A percentile compares a stretch with the other conserved stretches of the same genome.
Conservation (phyloP, 1,140 invertebrate species). For the Pteromalus puparum region DNA sequence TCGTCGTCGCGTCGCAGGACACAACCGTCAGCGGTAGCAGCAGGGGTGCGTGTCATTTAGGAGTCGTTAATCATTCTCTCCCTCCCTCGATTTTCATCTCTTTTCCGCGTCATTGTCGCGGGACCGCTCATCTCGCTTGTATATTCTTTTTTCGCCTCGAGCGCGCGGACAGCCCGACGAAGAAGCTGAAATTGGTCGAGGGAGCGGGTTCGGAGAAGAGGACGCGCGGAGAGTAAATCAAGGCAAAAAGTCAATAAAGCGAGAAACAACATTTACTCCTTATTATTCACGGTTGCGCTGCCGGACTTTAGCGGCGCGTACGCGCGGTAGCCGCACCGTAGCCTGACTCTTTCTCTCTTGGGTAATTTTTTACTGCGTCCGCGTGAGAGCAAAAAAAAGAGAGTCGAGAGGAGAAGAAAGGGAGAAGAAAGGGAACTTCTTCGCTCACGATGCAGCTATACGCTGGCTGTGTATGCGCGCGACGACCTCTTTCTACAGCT, state of each 20-base stretch:
- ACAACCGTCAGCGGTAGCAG: not conserved
- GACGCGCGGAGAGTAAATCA: constrained; percentile 28
- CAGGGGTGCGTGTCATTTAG: constrained; percentile 39
- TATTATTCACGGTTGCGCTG: constrained; percentile 50
- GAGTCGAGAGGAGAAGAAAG: not conserved
- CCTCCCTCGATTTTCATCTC: constrained; percentile 38
- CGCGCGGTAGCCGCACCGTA: constrained; percentile 29
- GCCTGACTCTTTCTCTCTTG: not conserved
- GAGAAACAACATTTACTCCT: constrained; percentile 51
- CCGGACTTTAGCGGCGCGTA: constrained; percentile 41
- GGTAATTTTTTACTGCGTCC: constrained; percentile 42
- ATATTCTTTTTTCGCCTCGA: not conserved
- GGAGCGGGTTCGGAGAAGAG: constrained; percentile 41
- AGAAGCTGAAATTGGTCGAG: constrained; percentile 32
- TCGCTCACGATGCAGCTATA: not conserved
- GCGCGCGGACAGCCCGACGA: not conserved
- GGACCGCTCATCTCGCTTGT: not conserved
- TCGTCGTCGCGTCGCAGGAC: no score
- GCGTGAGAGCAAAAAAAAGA: constrained; percentile 4
- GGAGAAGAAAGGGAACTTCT: constrained; percentile 29
- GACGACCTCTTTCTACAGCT: not conserved
- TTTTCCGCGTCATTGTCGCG: constrained; percentile 44
- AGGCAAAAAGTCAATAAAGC: constrained; percentile 51
- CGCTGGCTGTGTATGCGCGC: not conserved
- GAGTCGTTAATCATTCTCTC: constrained; percentile 43